These are phyloP conservation scores for Phylloscopus trochiloides DNA, from an alignment of 2,113 vertebrate genomes.

Conservation along the genomic window DNA sequence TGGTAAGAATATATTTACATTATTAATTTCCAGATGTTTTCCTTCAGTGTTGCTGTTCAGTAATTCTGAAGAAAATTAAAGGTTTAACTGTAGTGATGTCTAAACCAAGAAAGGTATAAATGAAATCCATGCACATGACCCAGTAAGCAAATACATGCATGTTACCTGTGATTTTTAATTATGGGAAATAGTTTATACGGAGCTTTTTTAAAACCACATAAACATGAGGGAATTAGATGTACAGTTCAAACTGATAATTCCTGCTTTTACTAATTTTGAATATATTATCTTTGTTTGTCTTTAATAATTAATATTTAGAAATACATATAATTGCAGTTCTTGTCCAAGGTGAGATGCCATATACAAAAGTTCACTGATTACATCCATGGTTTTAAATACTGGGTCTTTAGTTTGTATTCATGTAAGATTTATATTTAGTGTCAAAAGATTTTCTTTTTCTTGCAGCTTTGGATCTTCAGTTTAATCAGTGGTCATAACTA, in stretches of 20 bases:
- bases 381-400: neutral
- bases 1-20: neutral
- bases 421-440: neutral
- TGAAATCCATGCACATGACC: neutral
- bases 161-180: neutral
- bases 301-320: neutral
- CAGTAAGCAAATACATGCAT: neutral
- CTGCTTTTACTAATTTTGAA: neutral
- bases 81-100: neutral
- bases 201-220: neutral
- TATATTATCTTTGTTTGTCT: neutral
- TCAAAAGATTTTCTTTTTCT: neutral
- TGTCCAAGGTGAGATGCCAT: neutral
- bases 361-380: neutral
- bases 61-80: neutral
- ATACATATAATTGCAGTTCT: neutral
- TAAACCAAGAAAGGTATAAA: neutral
- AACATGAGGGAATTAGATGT: neutral
- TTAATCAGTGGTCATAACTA: slow-evolving; percentile 73
- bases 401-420: neutral
- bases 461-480: slow-evolving; percentile 87
- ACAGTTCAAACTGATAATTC: neutral
- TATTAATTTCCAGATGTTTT: neutral
- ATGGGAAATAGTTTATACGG: neutral
- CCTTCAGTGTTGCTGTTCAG: neutral